Base-by-base conservation (phyloP, 2,797 vertebrate genomes). In the Sebastes diaconus region DNA sequence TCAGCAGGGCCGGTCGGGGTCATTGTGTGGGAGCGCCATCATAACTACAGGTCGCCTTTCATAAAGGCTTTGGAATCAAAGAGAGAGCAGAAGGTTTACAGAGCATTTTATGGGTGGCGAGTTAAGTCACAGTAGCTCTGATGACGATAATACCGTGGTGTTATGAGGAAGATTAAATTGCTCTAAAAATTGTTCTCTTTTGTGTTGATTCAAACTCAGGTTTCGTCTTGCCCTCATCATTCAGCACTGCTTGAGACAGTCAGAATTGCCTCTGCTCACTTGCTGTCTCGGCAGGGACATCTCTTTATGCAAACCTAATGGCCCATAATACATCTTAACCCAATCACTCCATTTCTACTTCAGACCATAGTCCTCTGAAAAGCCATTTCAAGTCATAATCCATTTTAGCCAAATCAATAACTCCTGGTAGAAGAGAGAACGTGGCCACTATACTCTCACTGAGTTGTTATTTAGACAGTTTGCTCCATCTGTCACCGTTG, bases 371-470 rank as follows among this genome's bases (percentile, higher is more conserved):
- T 90, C 83, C 42, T 88, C 75, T 84, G 83, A 88, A 94, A 95
- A 92, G 85, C 81, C 86, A 87, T 93, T 90, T 87, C 65, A 93
- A 93, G 91, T 86, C 91, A 87, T 92, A 90, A 95, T 93, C 88
- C 92, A 88, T 92, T 93, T 85, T 32, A 85, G 73, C 79, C 63
- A 61, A 93, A 94, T 95, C 94, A 90, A 92, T 95, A 92, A 83
- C 84, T 84, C 73, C 80, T 75, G 68, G 81, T 84, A 34, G 75
- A 79, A 27, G 76, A 84, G 87, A 73, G 84, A 84, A 85, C 72
- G 52, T 57, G 66, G 78, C 79, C 83, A 82, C 87, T 86, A 32
- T 55, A 54, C 67, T 85, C 73, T 90, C 84, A 85, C 73, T 79
- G 82, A 85, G 87, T 79, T 88, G 86, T 93, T 91, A 87, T 84